phyloP scores from a whole-genome alignment of 2,113 vertebrate genomes.

The Calyptommatus sinebrachiatus region DNA sequence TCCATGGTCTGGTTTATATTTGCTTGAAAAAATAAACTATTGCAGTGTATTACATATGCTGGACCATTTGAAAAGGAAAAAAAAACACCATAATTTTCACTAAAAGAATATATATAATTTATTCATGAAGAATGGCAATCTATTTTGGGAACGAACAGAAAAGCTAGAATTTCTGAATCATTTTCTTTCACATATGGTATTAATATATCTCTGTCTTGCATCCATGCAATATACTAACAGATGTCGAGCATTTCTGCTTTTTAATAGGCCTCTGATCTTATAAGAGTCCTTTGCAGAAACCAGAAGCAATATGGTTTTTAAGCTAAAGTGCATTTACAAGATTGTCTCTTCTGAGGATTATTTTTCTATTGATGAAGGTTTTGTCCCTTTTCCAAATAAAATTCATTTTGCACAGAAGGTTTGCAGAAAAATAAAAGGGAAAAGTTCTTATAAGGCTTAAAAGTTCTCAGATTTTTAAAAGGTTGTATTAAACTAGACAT shows the following conservation, averaged over 20 bases:
- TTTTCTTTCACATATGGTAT: constrained; percentile 66
- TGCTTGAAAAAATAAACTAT: constrained; percentile 21
- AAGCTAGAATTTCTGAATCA: constrained; percentile 65
- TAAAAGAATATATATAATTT: constrained; percentile 49
- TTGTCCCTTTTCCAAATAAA: constrained; percentile 43
- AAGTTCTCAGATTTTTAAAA: constrained; percentile 46
- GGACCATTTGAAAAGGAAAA: constrained; percentile 21
- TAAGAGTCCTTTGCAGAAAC: constrained; percentile 53
- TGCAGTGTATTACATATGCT: constrained; percentile 14
- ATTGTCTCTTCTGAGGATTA: constrained; percentile 55
- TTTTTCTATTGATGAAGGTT: constrained; percentile 63
- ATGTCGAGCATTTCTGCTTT: constrained; percentile 70
- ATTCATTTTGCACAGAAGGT: constrained; percentile 47
- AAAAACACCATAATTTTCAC: constrained; percentile 47
- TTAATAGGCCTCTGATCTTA: constrained; percentile 70
- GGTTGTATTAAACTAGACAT: constrained; percentile 55
- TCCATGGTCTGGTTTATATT: neutral
- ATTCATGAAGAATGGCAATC: constrained; percentile 55
- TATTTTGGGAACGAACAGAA: constrained; percentile 66
- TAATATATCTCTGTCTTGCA: constrained; percentile 69
- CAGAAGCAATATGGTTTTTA: constrained; percentile 63
- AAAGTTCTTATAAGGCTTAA: constrained; percentile 33
- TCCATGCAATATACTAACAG: constrained; percentile 70
- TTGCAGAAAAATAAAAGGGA: constrained; percentile 20
- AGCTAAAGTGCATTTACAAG: constrained; percentile 63